Conservation (phyloP, 2,797 vertebrate species). For the Scyliorhinus canicula region DNA sequence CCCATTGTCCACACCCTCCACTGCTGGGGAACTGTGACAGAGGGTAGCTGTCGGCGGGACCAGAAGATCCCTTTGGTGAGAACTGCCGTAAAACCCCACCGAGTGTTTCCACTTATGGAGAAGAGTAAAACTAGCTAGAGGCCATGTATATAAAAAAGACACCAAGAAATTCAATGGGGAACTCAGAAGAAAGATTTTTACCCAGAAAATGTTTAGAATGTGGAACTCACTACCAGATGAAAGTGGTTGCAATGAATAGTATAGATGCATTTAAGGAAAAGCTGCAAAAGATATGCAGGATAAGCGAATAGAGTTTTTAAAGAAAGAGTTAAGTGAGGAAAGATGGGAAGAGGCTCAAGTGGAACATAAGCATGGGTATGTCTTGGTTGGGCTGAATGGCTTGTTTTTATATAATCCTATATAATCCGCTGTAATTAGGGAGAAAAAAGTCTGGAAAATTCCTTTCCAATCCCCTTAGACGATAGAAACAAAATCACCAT, state of each 20-base stretch:
- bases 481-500: neutral
- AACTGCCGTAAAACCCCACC: too few relatives aligned
- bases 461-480: neutral
- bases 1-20: too few relatives aligned
- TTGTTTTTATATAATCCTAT: neutral
- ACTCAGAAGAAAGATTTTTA: neutral
- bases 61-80: too few relatives aligned
- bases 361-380: neutral
- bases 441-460: neutral
- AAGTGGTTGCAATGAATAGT: neutral
- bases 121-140: neutral
- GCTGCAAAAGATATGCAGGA: neutral
- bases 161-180: neutral
- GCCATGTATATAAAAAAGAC: neutral
- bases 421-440: neutral
- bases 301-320: neutral
- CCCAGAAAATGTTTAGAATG: neutral
- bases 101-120: neutral
- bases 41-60: too few relatives aligned
- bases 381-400: neutral
- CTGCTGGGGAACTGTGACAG: too few relatives aligned
- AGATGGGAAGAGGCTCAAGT: neutral
- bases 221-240: neutral
- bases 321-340: neutral
- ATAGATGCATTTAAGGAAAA: neutral